Conservation (phyloP, 1,140 invertebrate genomes). For the Mylabris phalerata region DNA sequence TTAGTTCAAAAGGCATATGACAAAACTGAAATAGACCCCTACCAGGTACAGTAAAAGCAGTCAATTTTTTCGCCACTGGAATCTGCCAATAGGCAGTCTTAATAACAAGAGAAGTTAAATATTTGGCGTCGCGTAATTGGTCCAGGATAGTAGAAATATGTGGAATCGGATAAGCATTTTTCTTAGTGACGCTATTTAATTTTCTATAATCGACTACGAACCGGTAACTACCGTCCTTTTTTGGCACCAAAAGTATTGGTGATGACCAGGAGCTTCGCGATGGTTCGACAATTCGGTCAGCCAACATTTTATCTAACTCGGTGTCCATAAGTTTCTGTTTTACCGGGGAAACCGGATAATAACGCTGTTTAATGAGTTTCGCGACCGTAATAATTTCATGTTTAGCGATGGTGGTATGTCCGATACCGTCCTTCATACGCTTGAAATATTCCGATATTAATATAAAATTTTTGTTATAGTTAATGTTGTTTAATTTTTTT, state of each 20-base stretch:
- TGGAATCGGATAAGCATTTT: slow-evolving; percentile 32
- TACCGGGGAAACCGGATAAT: slow-evolving; percentile 27
- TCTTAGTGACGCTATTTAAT: slow-evolving; percentile 27
- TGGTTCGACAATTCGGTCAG: slow-evolving; percentile 9
- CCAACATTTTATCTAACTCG: slow-evolving; percentile 30
- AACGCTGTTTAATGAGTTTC: slow-evolving; percentile 28
- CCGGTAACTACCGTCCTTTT: not conserved
- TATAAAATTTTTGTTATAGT: too few species aligned
- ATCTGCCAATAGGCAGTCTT: slow-evolving; percentile 35
- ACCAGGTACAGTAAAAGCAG: slow-evolving; percentile 32
- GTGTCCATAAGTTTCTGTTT: slow-evolving; percentile 20
- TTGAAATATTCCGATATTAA: too few species aligned
- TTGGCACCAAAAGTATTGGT: slow-evolving; percentile 26
- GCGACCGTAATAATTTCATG: slow-evolving; percentile 26
- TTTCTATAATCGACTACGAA: slow-evolving; percentile 23
- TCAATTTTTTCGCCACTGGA: slow-evolving; percentile 20
- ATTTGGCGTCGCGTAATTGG: slow-evolving; percentile 29
- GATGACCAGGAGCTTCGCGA: slow-evolving; percentile 24
- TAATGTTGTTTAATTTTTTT: too few species aligned
- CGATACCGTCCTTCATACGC: too few species aligned
- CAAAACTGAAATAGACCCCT: slow-evolving; percentile 35
- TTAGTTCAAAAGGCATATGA: slow-evolving; percentile 31
- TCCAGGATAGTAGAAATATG: slow-evolving; percentile 33
- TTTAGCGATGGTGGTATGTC: slow-evolving; percentile 2
- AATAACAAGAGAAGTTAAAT: slow-evolving; percentile 30